Base-by-base conservation (phyloP, 2,888 invertebrate species). In the Leucoptera coffeella region DNA sequence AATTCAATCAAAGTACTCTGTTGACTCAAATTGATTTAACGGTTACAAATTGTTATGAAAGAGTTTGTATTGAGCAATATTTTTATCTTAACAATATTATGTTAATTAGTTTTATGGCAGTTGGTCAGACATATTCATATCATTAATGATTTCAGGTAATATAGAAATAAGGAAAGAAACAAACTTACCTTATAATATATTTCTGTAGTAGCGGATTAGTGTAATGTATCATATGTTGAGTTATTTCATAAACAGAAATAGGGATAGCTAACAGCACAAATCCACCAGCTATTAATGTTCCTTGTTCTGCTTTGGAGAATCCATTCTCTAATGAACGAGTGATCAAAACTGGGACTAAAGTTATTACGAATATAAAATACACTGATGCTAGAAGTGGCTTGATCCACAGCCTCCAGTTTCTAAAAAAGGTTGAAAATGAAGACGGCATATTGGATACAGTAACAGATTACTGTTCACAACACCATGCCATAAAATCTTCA, bases 201-300 rank as follows among this genome's bases (percentile, higher is more conserved):
- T 92, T 90, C 47, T 95, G 95, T 38, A 95, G 65, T 38, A 80
- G 82, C 10, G 95, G 94, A 47, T 92, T 87, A 1, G 88, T 92
- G 46, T 92, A 95, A 55, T 94, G 85, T 29, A 93, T 83, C 48
- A 94, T 80, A 61, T 96, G 95, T 53, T 93, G 90, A 23, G 87
- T 82, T 42, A 96, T 95, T 60, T 93, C 91, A 85, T 92, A 95
- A 41, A 95, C 77, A 23, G 94, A 90, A 34, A 95, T 85, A 1
- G 95, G 95, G 25, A 96, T 69, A 1, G 94, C 88, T 30, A 93
- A 72, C 35, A 92, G 74, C 12, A 91, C 93, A 62, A 95, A 95
- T n/a, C 90, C 76, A 4, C 93, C 93, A 6, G 86, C 93, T 30
- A 93, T 81, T 36, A 93, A 67, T 29, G 84, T 77, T 40, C 86